Base-by-base conservation (phyloP, 2,113 vertebrate genomes). In the Brienomyrus longianalis region DNA sequence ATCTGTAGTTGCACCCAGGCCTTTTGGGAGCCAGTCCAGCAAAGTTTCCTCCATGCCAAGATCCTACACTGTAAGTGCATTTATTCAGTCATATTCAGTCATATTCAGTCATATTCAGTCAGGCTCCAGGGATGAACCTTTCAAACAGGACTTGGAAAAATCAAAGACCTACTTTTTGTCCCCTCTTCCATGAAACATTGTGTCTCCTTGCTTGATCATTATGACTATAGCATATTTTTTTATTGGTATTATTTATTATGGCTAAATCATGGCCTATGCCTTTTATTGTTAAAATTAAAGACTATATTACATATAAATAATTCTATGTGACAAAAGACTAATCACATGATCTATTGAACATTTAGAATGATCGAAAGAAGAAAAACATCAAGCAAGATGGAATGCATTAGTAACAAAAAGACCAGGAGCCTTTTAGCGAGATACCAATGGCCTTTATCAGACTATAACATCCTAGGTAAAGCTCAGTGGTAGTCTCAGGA, bases 1-100 rank as follows among this genome's bases (percentile, higher is more conserved):
- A 27, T 97, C 97, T 83, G 97, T 98, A 84, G 96, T 99, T 93
- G 97, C 97, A 52, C 95, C 98, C 27, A 96, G 96, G 94, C 98
- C 98, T 89, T 99, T 98, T 93, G 96, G 97, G 91, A 91, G 93
- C 89, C 97, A 97, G 51, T 95, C 95, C 83, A 96, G 96, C 93
- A 97, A 95, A 95, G 94, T 96, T 92, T 96, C 97, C 0, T 96
- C 96, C 0, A 95, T 98, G 92, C 95, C 97, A 2, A 96, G 96
- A 92, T 95, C 96, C 0, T 96, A 93, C 91, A 97, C 94, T 87
- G 98, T 99, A 96, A 98, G 96, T 95, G 85, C 95, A 86, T n/a
- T 62, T 9, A 23, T 19, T 43, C 54, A 56, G 54, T 56, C 54
- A 56, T 54, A 54, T 51, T 10, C 19, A 5, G 15, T 35, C 10